Conservation (phyloP, 1,140 invertebrate genomes). For the Cepaea nemoralis region DNA sequence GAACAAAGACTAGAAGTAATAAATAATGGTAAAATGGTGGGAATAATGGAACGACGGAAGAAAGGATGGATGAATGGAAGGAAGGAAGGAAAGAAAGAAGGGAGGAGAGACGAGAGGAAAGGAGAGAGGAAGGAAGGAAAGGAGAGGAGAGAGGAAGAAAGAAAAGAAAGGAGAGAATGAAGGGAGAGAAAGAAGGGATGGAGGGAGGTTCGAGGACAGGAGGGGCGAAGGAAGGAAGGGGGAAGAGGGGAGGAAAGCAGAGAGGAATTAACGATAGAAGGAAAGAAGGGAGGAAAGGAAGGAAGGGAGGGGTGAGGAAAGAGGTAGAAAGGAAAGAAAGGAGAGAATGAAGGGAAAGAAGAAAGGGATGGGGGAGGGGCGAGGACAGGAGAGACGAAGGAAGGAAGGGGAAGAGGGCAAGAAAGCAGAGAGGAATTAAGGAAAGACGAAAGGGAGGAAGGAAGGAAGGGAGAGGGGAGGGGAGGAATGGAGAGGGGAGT, state of each 20-base stretch:
- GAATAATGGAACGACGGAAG: background rate
- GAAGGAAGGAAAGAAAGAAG: background rate
- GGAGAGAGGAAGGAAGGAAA: background rate
- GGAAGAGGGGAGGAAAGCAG: background rate
- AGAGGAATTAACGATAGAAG: background rate
- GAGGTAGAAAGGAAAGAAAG: background rate
- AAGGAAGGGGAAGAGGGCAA: too few species aligned
- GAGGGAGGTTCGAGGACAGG: background rate
- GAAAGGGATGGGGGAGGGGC: too few species aligned
- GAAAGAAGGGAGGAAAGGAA: background rate
- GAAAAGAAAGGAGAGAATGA: too few species aligned
- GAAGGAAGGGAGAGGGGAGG: too few species aligned
- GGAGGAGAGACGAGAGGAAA: constrained; percentile 2
- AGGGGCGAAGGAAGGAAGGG: background rate
- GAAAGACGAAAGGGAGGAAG: too few species aligned
- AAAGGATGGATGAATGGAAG: background rate
- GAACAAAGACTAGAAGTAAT: too few species aligned
- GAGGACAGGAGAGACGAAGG: too few species aligned
- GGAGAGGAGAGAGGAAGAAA: background rate
- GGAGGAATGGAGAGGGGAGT: too few species aligned
- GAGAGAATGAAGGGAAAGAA: too few species aligned
- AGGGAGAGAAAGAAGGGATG: background rate
- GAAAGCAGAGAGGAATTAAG: too few species aligned
- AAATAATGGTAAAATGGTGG: background rate
- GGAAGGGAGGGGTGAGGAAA: background rate